Evolutionary conservation across 2,888 invertebrate genomes (phyloP).

Genomic region (Dione vanillae): DNA sequence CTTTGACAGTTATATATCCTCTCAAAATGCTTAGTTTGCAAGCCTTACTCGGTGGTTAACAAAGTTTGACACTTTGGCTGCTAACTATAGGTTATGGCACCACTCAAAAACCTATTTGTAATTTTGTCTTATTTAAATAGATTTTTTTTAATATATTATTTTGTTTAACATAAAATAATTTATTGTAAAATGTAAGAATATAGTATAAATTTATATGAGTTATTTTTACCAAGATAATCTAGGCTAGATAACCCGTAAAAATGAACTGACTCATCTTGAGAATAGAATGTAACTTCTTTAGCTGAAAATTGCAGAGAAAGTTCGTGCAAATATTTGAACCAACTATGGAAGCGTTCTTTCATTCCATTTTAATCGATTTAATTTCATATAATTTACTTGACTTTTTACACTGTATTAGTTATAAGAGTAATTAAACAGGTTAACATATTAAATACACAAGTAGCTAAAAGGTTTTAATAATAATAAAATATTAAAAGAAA

Average conservation of each 20-base stretch:
- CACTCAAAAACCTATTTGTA: constrained; percentile 51
- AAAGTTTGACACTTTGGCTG: constrained; percentile 72
- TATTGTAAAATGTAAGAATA: too few relatives aligned
- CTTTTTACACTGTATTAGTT: too few relatives aligned
- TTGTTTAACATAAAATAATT: too few relatives aligned
- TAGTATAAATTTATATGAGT: background rate
- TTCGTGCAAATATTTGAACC: constrained; percentile 41
- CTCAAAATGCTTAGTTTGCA: constrained; percentile 58
- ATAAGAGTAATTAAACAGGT: too few relatives aligned
- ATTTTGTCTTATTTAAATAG: constrained; percentile 27
- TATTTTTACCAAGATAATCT: too few relatives aligned
- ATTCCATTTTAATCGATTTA: constrained; percentile 32
- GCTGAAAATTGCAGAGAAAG: constrained; percentile 39
- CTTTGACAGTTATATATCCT: constrained; percentile 74
- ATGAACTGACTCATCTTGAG: constrained; percentile 46
- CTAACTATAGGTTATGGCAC: constrained; percentile 62
- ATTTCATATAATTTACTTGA: background rate
- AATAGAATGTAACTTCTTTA: constrained; percentile 33
- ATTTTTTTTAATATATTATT: constrained; percentile 15
- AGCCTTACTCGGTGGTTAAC: constrained; percentile 57
- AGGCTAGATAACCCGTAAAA: too few relatives aligned
- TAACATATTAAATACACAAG: constrained; percentile 4
- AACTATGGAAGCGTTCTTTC: constrained; percentile 22
- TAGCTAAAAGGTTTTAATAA: background rate
- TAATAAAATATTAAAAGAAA: background rate